Evolutionary conservation across 2,797 vertebrate genomes (phyloP).

Genomic region (Anolis apletophallus): DNA sequence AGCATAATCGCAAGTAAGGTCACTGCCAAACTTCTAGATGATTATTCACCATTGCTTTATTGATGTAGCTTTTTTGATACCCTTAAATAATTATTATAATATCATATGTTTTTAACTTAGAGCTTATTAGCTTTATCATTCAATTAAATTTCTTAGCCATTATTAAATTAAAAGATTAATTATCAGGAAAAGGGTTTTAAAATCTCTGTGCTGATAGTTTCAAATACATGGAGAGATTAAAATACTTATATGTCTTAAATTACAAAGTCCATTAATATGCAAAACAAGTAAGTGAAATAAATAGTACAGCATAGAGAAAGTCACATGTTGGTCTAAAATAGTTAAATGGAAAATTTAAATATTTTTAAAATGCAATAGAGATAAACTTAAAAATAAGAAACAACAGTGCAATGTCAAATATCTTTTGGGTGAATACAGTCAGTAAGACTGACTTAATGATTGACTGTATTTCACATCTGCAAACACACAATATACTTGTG

Average conservation of each 20-base stretch:
- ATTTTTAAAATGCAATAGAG: too few relatives aligned
- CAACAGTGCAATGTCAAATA: too few relatives aligned
- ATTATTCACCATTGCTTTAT: constrained; percentile 29
- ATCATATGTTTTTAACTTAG: background rate
- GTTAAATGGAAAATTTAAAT: too few relatives aligned
- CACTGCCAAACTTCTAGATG: constrained; percentile 28
- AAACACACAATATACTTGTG: too few relatives aligned
- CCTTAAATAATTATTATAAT: background rate
- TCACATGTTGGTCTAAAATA: too few relatives aligned
- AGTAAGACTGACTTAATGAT: background rate
- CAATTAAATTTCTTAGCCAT: background rate
- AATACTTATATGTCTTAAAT: background rate
- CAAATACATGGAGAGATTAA: accelerated
- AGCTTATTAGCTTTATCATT: background rate
- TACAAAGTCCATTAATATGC: too few relatives aligned
- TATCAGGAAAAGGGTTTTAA: background rate
- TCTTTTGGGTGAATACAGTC: too few relatives aligned
- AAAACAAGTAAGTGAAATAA: too few relatives aligned
- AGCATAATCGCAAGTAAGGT: constrained; percentile 52
- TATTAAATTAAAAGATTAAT: constrained; percentile 2
- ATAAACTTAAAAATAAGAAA: too few relatives aligned
- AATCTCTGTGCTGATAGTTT: background rate
- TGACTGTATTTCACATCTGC: background rate
- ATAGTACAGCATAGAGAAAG: too few relatives aligned
- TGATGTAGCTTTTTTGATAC: constrained; percentile 18